phyloP scores from a whole-genome alignment of 2,797 vertebrate genomes.

The Zenarchopterus dispar region DNA sequence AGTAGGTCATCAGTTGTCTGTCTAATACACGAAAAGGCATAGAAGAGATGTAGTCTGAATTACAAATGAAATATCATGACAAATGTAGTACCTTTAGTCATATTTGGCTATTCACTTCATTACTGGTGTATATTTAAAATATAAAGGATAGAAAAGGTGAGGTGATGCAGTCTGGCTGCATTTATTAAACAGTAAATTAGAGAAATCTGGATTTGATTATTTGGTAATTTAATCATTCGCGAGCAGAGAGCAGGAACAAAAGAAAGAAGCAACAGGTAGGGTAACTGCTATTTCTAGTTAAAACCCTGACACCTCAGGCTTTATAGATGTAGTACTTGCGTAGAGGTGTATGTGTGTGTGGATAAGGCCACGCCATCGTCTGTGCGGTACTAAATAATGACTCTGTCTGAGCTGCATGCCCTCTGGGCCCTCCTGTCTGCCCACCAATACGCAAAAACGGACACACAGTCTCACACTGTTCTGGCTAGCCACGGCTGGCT shows the following conservation, averaged over 20 bases:
- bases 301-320: constrained; percentile 46
- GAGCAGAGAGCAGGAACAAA: constrained; percentile 5
- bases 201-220: constrained; percentile 6
- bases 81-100: not conserved
- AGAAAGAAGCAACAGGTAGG: constrained; percentile 38
- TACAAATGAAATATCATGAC: not conserved
- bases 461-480: constrained; percentile 23
- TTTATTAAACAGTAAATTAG: not conserved
- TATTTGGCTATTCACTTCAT: not conserved
- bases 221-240: constrained; percentile 7
- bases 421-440: constrained; percentile 71
- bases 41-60: too few relatives aligned
- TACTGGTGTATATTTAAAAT: not conserved
- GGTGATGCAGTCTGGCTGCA: too few relatives aligned
- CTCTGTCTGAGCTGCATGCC: constrained; percentile 72
- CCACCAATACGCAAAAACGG: constrained; percentile 34
- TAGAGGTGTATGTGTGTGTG: constrained; percentile 8
- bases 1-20: too few relatives aligned
- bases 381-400: constrained; percentile 79
- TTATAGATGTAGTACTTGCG: constrained; percentile 36
- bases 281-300: constrained; percentile 58
- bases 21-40: too few relatives aligned
- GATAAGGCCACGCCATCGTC: constrained; percentile 55
- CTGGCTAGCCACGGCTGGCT: constrained; percentile 68
- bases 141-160: too few relatives aligned